These are phyloP conservation scores for Antheraea yamamai DNA, from an alignment of 2,888 invertebrate species.

Conservation along the genomic window DNA sequence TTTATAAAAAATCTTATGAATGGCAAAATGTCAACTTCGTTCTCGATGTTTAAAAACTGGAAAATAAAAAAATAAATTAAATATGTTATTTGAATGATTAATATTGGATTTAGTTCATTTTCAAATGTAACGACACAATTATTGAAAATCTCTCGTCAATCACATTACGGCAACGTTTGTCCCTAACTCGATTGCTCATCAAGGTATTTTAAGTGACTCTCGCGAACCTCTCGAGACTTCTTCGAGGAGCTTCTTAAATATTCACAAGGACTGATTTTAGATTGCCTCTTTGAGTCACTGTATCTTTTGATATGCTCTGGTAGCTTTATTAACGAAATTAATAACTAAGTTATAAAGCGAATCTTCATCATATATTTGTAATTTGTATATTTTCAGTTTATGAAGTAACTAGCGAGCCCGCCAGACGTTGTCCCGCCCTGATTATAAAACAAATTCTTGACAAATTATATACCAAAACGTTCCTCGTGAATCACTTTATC, in stretches of 20 bases:
- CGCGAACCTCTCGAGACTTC: conserved; percentile 64
- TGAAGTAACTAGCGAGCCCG: too few species aligned
- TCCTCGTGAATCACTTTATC: too few species aligned
- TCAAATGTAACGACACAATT: not conserved
- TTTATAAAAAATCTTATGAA: too few species aligned
- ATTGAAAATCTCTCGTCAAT: conserved; percentile 18
- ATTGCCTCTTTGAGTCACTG: conserved; percentile 53
- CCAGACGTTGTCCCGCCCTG: too few species aligned
- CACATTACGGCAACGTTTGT: conserved; percentile 19
- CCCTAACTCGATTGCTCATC: conserved; percentile 54
- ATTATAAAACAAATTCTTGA: too few species aligned
- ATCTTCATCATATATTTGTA: not conserved
- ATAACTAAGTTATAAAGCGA: not conserved
- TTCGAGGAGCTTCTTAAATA: conserved; percentile 70
- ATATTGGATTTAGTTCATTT: too few species aligned
- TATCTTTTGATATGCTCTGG: conserved; percentile 17
- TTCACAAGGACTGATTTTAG: conserved; percentile 68
- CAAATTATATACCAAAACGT: too few species aligned
- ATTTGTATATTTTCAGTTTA: not conserved
- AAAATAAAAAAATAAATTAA: too few species aligned
- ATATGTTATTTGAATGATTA: too few species aligned
- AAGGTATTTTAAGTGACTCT: conserved; percentile 70
- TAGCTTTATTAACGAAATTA: conserved; percentile 17
- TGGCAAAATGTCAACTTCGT: too few species aligned
- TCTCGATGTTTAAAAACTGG: too few species aligned